Evolutionary conservation across 2,113 vertebrate species (phyloP), one percentile per base, ranked within the genome.

Genomic region (Brachyhypopomus gauderio): DNA sequence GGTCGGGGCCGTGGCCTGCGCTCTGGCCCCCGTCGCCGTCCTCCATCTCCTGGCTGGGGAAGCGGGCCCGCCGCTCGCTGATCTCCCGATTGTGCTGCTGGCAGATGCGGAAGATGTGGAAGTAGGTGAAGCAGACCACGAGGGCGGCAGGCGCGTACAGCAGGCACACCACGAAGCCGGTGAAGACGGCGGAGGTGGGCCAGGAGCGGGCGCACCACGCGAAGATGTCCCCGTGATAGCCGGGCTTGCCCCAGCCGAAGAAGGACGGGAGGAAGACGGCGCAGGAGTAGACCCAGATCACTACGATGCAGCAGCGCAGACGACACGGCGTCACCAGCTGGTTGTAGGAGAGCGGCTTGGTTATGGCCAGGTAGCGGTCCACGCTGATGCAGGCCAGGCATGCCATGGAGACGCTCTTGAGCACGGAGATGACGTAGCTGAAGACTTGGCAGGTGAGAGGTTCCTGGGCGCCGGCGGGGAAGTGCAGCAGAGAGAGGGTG

Each of bases 1-100:
- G 93, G 74, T 99, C 98, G 0, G 97, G 97, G 85, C 95, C 93
- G 63, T 97, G 96, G 0, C 94, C 88, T 8, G 91, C 81, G 0
- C 90, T 95, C 77, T 92, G 92, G 0, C 91, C 90, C 83, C 96
- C 97, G 75, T 95, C 95, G 0, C 93, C 91, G 23, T 95, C 88
- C 63, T 96, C 96, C 89, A 95, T 95, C 78, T 98, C 96, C 1
- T 97, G 96, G 88, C 94, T 97, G 17, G 98, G 97, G 78, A 99
- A 99, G 0, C 97, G 95, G 25, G 98, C 97, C 12, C 97, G 92
- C 0, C 98, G 93, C 80, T 99, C 97, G 0, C 94, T 97, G 79
- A 99, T 99, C 88, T 99, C 97, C 88, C 97, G 95, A 93, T 97
- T 99, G 92, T 99, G 97, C 89, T 99, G 97, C 89, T 97, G 96